Evolutionary conservation across 2,113 vertebrate genomes (phyloP).

Genomic region (Platysteira castanea): DNA sequence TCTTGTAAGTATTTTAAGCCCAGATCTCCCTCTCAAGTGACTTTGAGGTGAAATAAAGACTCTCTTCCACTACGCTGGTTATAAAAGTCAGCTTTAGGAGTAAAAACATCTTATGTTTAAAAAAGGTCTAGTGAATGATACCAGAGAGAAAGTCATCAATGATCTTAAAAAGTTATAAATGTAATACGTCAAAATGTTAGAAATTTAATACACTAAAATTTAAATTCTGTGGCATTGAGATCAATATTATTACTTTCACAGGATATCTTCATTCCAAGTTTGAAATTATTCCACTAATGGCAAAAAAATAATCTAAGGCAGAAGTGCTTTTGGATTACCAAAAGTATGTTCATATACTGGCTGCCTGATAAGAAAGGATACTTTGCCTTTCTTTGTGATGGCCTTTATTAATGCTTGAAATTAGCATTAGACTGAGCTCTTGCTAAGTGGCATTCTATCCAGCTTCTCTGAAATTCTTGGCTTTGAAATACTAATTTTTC

Average conservation of each 20-base stretch:
- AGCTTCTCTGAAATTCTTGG: background rate
- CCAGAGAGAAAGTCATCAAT: background rate
- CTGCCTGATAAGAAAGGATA: background rate
- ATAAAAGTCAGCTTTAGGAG: background rate
- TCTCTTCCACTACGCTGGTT: background rate
- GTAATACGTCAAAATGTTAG: background rate
- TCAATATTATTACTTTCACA: background rate
- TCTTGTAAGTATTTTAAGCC: background rate
- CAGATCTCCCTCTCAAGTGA: background rate
- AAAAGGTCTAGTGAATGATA: background rate
- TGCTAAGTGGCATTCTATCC: background rate
- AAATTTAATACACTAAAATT: background rate
- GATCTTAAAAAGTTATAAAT: background rate
- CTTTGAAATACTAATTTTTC: slow-evolving; percentile 25
- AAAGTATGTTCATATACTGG: background rate
- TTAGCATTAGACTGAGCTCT: background rate
- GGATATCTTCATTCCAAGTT: background rate
- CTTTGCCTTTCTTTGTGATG: background rate
- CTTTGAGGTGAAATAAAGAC: background rate
- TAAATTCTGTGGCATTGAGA: background rate
- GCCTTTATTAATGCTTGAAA: background rate
- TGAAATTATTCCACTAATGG: background rate
- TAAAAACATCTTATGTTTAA: background rate
- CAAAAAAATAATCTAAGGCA: background rate
- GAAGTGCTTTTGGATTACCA: background rate